Conservation (phyloP, 2,113 vertebrate genomes). For the Ciconia stormi region DNA sequence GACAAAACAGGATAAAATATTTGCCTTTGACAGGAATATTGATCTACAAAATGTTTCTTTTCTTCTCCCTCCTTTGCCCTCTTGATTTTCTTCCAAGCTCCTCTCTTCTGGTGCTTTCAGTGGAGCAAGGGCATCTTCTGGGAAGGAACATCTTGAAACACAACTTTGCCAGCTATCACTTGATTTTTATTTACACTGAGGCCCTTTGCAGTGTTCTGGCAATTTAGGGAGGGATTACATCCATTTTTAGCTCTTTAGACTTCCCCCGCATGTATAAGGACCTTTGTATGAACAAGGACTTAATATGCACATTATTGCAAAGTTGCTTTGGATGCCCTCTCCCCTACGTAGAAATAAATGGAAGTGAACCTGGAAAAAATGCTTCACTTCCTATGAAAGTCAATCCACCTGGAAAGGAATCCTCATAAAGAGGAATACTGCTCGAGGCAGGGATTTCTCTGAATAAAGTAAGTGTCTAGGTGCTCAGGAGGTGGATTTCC, state of each 20-base stretch:
- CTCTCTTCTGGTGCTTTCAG: neutral
- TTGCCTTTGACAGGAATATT: constrained; percentile 42
- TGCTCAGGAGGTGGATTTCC: constrained; percentile 5
- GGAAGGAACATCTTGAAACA: neutral
- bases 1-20: constrained; percentile 60
- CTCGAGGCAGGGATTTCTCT: constrained; percentile 11
- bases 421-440: constrained; percentile 26
- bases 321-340: neutral
- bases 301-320: neutral
- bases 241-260: neutral
- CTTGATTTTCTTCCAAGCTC: constrained; percentile 22
- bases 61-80: neutral
- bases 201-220: neutral
- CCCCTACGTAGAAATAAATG: neutral
- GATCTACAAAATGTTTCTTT: constrained; percentile 45
- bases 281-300: neutral
- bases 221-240: neutral
- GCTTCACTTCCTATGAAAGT: constrained; percentile 25
- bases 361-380: constrained; percentile 46
- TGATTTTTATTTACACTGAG: neutral
- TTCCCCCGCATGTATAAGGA: neutral
- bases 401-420: neutral
- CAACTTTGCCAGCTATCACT: neutral
- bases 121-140: neutral
- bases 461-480: constrained; percentile 1